Evolutionary conservation across 2,888 invertebrate genomes (phyloP).

Genomic region (Hirtodrosophila histrioides): DNA sequence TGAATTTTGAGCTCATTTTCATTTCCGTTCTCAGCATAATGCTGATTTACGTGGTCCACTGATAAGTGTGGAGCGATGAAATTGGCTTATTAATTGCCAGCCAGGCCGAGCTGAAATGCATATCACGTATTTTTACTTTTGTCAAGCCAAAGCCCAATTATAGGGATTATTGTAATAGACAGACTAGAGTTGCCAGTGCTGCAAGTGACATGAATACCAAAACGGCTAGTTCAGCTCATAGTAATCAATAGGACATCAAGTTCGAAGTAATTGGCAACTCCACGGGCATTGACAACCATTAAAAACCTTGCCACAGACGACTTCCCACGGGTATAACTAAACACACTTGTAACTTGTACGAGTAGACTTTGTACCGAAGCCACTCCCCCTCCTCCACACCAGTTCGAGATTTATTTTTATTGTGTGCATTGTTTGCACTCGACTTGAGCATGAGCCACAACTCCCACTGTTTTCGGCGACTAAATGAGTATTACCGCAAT

Average conservation of each 20-base stretch:
- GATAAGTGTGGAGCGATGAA: constrained; percentile 52
- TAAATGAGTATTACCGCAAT: constrained; percentile 81
- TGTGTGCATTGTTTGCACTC: constrained; percentile 77
- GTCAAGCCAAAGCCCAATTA: constrained; percentile 73
- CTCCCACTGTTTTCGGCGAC: constrained; percentile 51
- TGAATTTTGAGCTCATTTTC: constrained; percentile 78
- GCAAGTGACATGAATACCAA: constrained; percentile 75
- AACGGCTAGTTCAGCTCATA: constrained; percentile 35
- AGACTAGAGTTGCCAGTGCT: constrained; percentile 39
- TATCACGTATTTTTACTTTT: constrained; percentile 65
- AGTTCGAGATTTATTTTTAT: constrained; percentile 75
- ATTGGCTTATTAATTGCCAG: constrained; percentile 70
- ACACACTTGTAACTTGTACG: constrained; percentile 50
- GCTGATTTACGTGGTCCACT: constrained; percentile 70
- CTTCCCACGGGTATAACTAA: constrained; percentile 79
- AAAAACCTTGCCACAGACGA: constrained; percentile 47
- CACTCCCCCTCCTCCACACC: constrained; percentile 10
- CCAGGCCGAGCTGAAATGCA: constrained; percentile 50
- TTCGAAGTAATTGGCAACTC: constrained; percentile 52
- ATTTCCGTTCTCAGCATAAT: constrained; percentile 65
- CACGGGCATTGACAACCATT: constrained; percentile 48
- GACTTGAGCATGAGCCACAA: constrained; percentile 47
- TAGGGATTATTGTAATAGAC: constrained; percentile 71
- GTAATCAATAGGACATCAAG: constrained; percentile 42
- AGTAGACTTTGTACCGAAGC: constrained; percentile 15